A percentile compares a stretch with the other conserved stretches of the same genome.
Conservation (phyloP, 2,113 vertebrate genomes). For the Nanorana parkeri region DNA sequence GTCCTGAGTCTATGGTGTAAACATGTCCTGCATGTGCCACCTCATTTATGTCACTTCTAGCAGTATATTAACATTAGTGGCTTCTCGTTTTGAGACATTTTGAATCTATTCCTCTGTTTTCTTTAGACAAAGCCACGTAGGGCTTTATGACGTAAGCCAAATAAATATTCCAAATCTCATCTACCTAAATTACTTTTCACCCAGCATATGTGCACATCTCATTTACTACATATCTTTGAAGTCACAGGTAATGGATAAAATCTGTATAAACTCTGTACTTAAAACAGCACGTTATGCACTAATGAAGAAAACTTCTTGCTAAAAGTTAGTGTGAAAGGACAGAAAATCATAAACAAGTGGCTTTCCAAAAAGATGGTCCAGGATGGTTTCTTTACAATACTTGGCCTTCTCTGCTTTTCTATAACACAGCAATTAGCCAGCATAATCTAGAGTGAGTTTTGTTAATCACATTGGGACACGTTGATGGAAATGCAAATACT, state of each 20-base stretch:
- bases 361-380: constrained; percentile 3
- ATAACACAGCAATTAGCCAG: background rate
- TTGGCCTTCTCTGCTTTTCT: background rate
- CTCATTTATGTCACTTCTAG: background rate
- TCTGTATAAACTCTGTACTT: constrained; percentile 20
- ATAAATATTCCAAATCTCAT: too few relatives aligned
- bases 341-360: background rate
- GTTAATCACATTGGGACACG: background rate
- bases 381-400: background rate
- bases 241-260: background rate
- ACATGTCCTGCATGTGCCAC: constrained; percentile 14
- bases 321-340: background rate
- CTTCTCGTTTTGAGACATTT: too few relatives aligned
- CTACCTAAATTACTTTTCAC: too few relatives aligned
- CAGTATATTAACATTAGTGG: too few relatives aligned
- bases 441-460: background rate
- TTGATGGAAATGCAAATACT: background rate
- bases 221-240: constrained; percentile 1
- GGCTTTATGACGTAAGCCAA: too few relatives aligned
- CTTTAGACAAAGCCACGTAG: too few relatives aligned
- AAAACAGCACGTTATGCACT: constrained; percentile 41
- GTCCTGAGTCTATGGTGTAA: constrained; percentile 5
- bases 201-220: background rate
- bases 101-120: too few relatives aligned
- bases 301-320: background rate